These are phyloP conservation scores for Rhopilema esculentum DNA, from an alignment of 30 jellyfish, hydroid and myxozoan genomes.

Conservation along the genomic window DNA sequence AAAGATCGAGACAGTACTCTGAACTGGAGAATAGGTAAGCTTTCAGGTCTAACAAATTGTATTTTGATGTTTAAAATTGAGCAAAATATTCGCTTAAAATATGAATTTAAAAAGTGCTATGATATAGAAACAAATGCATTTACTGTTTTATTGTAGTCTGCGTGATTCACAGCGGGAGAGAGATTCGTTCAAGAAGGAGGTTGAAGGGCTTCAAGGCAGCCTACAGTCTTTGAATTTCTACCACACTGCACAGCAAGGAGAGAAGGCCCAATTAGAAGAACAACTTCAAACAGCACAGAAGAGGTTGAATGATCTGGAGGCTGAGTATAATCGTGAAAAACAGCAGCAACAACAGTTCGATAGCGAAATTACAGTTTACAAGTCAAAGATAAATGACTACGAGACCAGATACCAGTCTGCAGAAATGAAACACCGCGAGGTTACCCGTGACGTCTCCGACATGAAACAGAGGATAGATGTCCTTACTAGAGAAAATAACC, in stretches of 20 bases:
- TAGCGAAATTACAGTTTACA: slow-evolving; percentile 71
- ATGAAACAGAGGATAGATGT: slow-evolving; percentile 77
- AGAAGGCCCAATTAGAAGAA: slow-evolving; percentile 79
- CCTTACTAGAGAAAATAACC: slow-evolving; percentile 71
- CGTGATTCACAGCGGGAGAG: slow-evolving; percentile 73
- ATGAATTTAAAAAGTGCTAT: too few species aligned
- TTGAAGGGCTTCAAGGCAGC: slow-evolving; percentile 80
- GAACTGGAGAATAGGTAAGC: slow-evolving; percentile 73
- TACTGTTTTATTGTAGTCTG: slow-evolving; percentile 3
- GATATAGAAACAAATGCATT: background rate
- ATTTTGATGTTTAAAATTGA: background rate
- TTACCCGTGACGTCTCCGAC: slow-evolving; percentile 74
- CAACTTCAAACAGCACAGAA: slow-evolving; percentile 69
- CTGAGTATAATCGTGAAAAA: slow-evolving; percentile 56
- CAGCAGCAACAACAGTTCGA: slow-evolving; percentile 70
- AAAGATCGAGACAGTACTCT: slow-evolving; percentile 55
- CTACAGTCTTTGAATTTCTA: slow-evolving; percentile 58
- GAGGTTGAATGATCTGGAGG: slow-evolving; percentile 71
- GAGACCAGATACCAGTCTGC: slow-evolving; percentile 72
- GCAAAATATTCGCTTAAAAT: too few species aligned
- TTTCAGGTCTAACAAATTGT: too few species aligned
- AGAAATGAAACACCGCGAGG: slow-evolving; percentile 69
- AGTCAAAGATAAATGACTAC: slow-evolving; percentile 65
- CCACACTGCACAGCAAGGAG: slow-evolving; percentile 73
- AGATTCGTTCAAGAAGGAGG: slow-evolving; percentile 63